Conservation (phyloP, 2,888 invertebrate species). For the Diploptera punctata region DNA sequence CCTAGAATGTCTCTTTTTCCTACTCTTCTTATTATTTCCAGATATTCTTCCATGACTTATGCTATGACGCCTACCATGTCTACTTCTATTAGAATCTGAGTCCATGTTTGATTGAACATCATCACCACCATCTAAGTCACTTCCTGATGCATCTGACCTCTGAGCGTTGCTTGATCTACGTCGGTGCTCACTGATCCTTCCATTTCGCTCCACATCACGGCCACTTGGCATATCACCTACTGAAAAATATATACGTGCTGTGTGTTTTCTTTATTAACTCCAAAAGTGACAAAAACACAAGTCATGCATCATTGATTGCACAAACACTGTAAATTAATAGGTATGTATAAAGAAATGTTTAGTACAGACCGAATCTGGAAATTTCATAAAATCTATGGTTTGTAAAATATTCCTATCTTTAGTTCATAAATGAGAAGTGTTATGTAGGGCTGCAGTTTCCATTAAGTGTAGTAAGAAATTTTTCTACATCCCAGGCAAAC, state of each 20-base stretch:
- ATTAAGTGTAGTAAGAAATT: too few species aligned
- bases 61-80: constrained; percentile 52
- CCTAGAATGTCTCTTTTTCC: constrained; percentile 35
- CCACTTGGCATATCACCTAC: constrained; percentile 59
- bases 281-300: constrained; percentile 1
- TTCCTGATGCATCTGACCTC: constrained; percentile 46
- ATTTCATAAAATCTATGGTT: too few species aligned
- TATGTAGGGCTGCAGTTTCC: too few species aligned
- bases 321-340: too few species aligned
- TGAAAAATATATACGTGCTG: constrained; percentile 24
- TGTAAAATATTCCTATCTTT: too few species aligned
- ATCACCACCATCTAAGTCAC: constrained; percentile 51
- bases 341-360: too few species aligned
- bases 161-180: constrained; percentile 32
- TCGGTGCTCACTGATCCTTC: constrained; percentile 51
- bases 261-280: constrained; percentile 2
- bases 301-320: constrained; percentile 10
- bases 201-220: constrained; percentile 56
- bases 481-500: too few species aligned
- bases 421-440: too few species aligned
- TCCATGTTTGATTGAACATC: constrained; percentile 51
- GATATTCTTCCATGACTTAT: constrained; percentile 47
- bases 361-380: too few species aligned
- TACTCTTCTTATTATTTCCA: constrained; percentile 53
- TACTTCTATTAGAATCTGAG: constrained; percentile 48